Conservation (phyloP, 2,797 vertebrate genomes). For the Cetoscarus ocellatus region DNA sequence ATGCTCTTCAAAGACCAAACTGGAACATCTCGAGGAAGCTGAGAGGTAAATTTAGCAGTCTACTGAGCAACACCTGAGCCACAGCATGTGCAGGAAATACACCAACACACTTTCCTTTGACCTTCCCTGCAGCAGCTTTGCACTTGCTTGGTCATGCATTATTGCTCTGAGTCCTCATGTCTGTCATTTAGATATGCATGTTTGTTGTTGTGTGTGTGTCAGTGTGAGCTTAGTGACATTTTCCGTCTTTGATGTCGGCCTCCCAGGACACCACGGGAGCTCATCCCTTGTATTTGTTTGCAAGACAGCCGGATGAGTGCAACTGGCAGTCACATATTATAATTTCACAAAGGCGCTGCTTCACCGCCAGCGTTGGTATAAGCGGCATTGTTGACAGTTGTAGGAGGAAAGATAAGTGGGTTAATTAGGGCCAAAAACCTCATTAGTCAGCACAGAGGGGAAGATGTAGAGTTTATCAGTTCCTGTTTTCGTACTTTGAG, state of each 20-base stretch:
- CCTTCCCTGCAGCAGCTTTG: constrained; percentile 17
- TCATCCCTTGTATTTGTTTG: constrained; percentile 69
- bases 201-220: constrained; percentile 23
- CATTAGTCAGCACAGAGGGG: constrained; percentile 80
- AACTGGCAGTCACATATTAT: constrained; percentile 74
- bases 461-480: constrained; percentile 81
- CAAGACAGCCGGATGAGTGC: constrained; percentile 75
- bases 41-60: constrained; percentile 6
- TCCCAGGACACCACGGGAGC: constrained; percentile 52
- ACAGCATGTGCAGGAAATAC: neutral
- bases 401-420: constrained; percentile 79
- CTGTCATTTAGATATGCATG: constrained; percentile 17
- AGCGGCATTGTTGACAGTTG: constrained; percentile 82
- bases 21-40: constrained; percentile 15
- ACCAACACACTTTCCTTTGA: constrained; percentile 13
- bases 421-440: constrained; percentile 85
- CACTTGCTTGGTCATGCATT: neutral
- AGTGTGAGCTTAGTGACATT: constrained; percentile 8
- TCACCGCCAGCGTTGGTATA: constrained; percentile 61
- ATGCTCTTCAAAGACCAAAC: constrained; percentile 1
- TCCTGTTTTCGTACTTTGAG: constrained; percentile 79
- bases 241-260: constrained; percentile 62
- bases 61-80: constrained; percentile 12
- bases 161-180: constrained; percentile 14
- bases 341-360: constrained; percentile 73